Evolutionary conservation across 2,113 vertebrate genomes (phyloP), one percentile per base, ranked within the genome.

Genomic region (Eurystomus gularis): DNA sequence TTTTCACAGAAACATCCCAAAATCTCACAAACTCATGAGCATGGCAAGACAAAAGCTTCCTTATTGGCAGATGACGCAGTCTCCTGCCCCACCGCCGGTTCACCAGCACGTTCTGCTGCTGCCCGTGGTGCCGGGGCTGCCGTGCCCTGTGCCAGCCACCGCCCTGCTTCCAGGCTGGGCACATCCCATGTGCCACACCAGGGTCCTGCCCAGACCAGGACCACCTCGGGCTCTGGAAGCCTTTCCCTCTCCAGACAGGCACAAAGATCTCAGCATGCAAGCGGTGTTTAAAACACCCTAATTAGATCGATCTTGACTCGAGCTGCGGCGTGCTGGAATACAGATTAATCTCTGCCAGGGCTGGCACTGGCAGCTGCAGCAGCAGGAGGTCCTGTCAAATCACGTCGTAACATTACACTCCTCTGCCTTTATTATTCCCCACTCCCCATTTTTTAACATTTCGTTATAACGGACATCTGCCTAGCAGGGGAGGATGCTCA

Each of bases 341-440:
- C 96, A 98, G 97, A 98, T 98, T 81, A 96, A 98, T 96, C 96
- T 95, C 79, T 82, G 80, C 85, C 71, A 55, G 33, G 95, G 92
- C 73, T 90, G 86, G 93, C 86, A 62, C 90, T 68, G 96, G 97
- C 96, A 97, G 97, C 96, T 96, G 95, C 93, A 83, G 40, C 87
- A 96, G 97, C 97, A 94, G 97, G 97, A 96, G 95, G 97, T 89
- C 97, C 97, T 96, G 96, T 97, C 97, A 97, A 94, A 97, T 95
- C 96, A 95, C 94, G 90, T 77, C 65, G 12, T 62, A 97, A 92
- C 83, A 88, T 95, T 77, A 92, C 68, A 90, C 94, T 94, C 81
- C 91, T 93, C 94, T 97, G 94, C 97, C 88, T 96, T 96, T 94
- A 96, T 91, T 96, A 94, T 94, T 46, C 61, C 51, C 35, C 11